Conservation (phyloP, 2,888 invertebrate species). For the Diarsia dahlii region DNA sequence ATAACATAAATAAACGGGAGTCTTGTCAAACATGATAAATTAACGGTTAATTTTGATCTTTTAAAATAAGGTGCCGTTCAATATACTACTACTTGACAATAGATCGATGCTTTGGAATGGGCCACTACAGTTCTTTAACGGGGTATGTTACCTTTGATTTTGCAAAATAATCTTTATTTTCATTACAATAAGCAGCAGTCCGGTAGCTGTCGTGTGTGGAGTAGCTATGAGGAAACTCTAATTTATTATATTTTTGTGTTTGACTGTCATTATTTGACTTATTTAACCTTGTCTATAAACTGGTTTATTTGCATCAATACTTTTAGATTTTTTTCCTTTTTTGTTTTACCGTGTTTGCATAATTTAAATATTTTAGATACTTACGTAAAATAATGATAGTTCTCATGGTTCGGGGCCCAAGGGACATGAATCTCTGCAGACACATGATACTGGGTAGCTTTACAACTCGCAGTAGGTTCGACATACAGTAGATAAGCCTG, state of each 20-base stretch:
- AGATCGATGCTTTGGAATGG: background rate
- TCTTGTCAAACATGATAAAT: conserved; percentile 8
- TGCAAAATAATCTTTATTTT: background rate
- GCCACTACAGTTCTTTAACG: background rate
- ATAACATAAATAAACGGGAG: background rate
- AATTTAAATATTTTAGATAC: conserved; percentile 63
- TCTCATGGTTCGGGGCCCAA: conserved; percentile 92
- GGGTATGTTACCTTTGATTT: background rate
- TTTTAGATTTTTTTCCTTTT: background rate
- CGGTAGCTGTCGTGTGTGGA: background rate
- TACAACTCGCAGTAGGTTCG: conserved; percentile 88
- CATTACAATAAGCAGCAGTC: background rate
- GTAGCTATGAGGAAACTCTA: background rate
- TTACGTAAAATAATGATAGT: conserved; percentile 91
- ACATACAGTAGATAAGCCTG: conserved; percentile 92
- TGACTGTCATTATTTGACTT: background rate
- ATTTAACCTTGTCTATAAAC: background rate
- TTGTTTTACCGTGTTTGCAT: background rate
- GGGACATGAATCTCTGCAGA: conserved; percentile 92
- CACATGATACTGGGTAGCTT: conserved; percentile 87
- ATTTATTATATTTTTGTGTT: background rate
- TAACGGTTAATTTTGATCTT: background rate
- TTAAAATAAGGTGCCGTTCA: background rate
- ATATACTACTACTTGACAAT: background rate
- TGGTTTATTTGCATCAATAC: background rate